These are phyloP conservation scores for Lapara coniferarum DNA, from an alignment of 2,888 invertebrate species.

Conservation along the genomic window DNA sequence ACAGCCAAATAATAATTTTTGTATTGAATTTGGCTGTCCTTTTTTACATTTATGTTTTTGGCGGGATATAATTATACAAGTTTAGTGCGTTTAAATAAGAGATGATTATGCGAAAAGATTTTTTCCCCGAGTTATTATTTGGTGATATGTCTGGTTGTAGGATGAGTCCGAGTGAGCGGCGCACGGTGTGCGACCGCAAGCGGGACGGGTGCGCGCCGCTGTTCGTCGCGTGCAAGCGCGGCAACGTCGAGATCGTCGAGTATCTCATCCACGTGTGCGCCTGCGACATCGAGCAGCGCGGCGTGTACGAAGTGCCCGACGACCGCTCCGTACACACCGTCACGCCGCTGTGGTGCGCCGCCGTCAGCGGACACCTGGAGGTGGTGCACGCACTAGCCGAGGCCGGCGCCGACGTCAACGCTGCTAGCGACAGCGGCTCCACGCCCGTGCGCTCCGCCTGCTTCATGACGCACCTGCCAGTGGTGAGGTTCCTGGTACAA, in stretches of 20 bases:
- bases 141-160: constrained; percentile 53
- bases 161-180: constrained; percentile 84
- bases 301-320: constrained; percentile 90
- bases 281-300: constrained; percentile 93
- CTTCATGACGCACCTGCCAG: constrained; percentile 94
- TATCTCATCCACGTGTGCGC: constrained; percentile 92
- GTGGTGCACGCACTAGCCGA: constrained; percentile 90
- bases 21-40: no score
- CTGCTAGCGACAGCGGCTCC: constrained; percentile 93
- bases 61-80: no score
- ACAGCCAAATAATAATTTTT: no score
- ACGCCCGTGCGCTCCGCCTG: constrained; percentile 96
- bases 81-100: no score
- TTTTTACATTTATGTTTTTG: no score
- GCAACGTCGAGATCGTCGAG: constrained; percentile 92
- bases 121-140: no score
- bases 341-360: constrained; percentile 96
- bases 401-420: constrained; percentile 93
- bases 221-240: constrained; percentile 90
- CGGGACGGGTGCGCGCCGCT: constrained; percentile 92
- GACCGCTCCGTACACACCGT: constrained; percentile 92
- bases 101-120: no score
- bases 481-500: constrained; percentile 88
- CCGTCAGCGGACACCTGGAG: constrained; percentile 91
- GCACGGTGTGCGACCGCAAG: constrained; percentile 87